Evolutionary conservation across 35 echinoderm and acorn worm species (phyloP), one percentile per base, ranked within the genome.

Genomic region (Chiridota heheva): DNA sequence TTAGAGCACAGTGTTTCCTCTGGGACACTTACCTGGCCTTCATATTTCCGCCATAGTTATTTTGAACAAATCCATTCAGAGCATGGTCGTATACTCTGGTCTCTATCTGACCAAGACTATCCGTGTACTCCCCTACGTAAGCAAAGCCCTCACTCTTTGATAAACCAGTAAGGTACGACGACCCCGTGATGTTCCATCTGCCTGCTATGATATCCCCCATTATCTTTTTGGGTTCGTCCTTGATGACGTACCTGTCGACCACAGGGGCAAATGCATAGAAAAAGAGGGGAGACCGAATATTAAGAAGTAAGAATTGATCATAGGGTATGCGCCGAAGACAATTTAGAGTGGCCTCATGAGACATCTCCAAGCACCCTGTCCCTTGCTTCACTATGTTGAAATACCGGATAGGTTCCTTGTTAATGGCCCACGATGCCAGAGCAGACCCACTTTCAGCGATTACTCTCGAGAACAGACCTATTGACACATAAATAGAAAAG

Each of bases 391-490:
- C 46, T 16, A 71, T 84, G 22, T 84, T 42, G 35, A 82, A 87
- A 42, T 88, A 88, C 0, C 39, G 59, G 0, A 31, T 17, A 16
- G 95, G 84, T 47, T 88, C 89, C 13, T 77, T 42, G 12, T 72
- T 79, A 2, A 92, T 55, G 0, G 72, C 95, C 95, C 95, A 98
- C 0, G 95, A 75, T 44, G 86, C 85, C 0, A 88, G 64, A 18
- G 89, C 70, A 1, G 95, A 49, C 18, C 95, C 95, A 57, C 89
- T 91, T 41, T 92, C 80, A 46, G 95, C 85, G 26, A 98, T 98
- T 0, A 98, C 89, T 17, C 84, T 61, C 7, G 79, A 58, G 17
- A 98, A 87, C 7, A 98, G 75, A 42, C 95, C 95, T 98, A 46
- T 57, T 22, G 44, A 43, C n/a, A n/a, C n/a, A n/a, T n/a, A n/a